These are phyloP conservation scores for Hypotaenidia philippensis DNA, from an alignment of 2,797 vertebrate genomes.

Conservation along the genomic window DNA sequence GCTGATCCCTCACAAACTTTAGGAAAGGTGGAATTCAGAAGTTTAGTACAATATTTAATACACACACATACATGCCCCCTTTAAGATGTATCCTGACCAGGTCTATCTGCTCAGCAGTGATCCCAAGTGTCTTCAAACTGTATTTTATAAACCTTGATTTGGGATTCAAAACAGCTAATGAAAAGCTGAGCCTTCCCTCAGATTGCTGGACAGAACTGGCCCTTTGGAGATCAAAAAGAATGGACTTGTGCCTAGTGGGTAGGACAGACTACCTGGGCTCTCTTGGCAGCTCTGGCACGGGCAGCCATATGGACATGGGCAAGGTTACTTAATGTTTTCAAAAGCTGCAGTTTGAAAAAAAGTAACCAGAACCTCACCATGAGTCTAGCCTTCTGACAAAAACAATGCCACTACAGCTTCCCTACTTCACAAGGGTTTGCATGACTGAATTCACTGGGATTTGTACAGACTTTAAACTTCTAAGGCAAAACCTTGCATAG, in stretches of 20 bases:
- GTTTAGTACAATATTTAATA: not conserved
- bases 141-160: not conserved
- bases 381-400: not conserved
- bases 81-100: not conserved
- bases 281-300: not conserved
- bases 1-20: not conserved
- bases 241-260: not conserved
- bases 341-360: not conserved
- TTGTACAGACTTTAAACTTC: not conserved
- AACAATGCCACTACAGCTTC: not conserved
- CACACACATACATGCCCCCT: rapidly evolving
- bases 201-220: not conserved
- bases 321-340: not conserved
- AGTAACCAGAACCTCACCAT: not conserved
- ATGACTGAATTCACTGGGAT: not conserved
- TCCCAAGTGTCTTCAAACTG: not conserved
- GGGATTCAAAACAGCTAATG: not conserved
- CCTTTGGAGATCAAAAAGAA: not conserved
- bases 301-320: not conserved
- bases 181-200: not conserved
- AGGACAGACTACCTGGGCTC: not conserved
- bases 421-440: not conserved
- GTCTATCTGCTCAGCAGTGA: not conserved
- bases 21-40: not conserved
- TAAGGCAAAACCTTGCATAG: not conserved